A percentile compares a stretch with the other conserved stretches of the same genome.
phyloP scores from a whole-genome alignment of 2,888 invertebrate genomes.

The Labia minor region DNA sequence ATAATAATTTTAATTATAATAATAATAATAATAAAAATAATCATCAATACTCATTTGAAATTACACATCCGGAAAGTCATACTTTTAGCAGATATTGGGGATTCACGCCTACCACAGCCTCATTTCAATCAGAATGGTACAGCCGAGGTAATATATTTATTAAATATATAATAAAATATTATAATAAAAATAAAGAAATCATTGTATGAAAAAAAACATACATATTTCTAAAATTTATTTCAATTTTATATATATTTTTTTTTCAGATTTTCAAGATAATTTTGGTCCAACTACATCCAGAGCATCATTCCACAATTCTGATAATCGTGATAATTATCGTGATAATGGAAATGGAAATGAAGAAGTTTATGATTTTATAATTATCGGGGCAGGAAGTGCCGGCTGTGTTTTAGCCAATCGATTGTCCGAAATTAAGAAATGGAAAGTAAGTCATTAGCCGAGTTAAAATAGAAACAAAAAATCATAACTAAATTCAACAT shows the following conservation, averaged over 20 bases:
- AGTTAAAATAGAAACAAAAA: no score
- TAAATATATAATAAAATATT: no score
- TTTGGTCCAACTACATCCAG: no score
- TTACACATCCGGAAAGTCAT: not conserved
- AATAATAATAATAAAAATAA: constrained; percentile 17
- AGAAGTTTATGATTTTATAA: constrained; percentile 48
- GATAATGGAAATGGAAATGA: constrained; percentile 23
- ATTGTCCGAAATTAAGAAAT: constrained; percentile 48
- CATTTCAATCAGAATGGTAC: not conserved
- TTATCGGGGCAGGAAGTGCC: constrained; percentile 56
- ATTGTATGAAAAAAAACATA: no score
- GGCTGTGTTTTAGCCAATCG: constrained; percentile 57
- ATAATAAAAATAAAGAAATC: no score
- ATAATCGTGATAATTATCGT: no score
- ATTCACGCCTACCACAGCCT: not conserved
- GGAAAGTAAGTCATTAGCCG: constrained; percentile 35
- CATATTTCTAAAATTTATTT: no score
- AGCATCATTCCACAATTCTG: no score
- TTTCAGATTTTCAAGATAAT: no score
- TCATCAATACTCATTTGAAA: not conserved
- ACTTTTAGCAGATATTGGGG: not conserved
- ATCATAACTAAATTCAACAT: no score
- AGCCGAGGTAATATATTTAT: not conserved
- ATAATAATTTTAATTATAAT: constrained; percentile 16
- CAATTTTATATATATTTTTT: no score